Evolutionary conservation across 2,888 invertebrate species (phyloP).

Genomic region (Phengaris arion): DNA sequence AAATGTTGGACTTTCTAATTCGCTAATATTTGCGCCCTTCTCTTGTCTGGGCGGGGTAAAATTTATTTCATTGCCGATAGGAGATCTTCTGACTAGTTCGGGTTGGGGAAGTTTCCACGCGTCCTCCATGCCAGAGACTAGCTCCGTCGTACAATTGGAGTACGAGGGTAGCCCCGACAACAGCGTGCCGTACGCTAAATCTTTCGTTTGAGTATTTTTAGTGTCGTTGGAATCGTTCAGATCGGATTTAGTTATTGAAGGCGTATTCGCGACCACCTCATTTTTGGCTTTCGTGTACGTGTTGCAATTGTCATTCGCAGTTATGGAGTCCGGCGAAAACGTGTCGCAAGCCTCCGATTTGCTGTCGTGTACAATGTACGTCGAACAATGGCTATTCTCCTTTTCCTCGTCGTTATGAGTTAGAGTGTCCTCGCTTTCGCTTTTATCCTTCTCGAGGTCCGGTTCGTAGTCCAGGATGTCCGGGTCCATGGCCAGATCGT

Average conservation of each 20-base stretch:
- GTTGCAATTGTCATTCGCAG: slow-evolving; percentile 58
- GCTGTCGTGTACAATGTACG: slow-evolving; percentile 68
- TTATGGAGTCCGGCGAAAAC: slow-evolving; percentile 70
- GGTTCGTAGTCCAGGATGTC: slow-evolving; percentile 53
- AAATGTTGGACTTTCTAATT: slow-evolving; percentile 48
- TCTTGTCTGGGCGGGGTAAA: slow-evolving; percentile 50
- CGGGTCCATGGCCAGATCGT: slow-evolving; percentile 67
- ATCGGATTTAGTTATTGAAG: slow-evolving; percentile 59
- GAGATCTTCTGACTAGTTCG: slow-evolving; percentile 62
- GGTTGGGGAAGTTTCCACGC: slow-evolving; percentile 62
- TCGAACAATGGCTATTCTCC: slow-evolving; percentile 63
- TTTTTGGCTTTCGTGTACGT: slow-evolving; percentile 68
- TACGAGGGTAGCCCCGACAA: slow-evolving; percentile 63
- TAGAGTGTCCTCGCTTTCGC: slow-evolving; percentile 66
- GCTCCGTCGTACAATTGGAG: slow-evolving; percentile 66
- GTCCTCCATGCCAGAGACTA: slow-evolving; percentile 56
- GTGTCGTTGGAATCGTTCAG: slow-evolving; percentile 54
- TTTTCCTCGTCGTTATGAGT: slow-evolving; percentile 67
- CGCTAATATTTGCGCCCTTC: slow-evolving; percentile 40
- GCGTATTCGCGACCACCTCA: slow-evolving; percentile 52
- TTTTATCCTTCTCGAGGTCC: slow-evolving; percentile 53
- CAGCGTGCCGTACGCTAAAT: slow-evolving; percentile 65
- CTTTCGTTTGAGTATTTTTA: slow-evolving; percentile 63
- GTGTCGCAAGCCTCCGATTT: slow-evolving; percentile 64
- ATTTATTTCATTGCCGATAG: slow-evolving; percentile 47